These are phyloP conservation scores for Eumaeus atala DNA, from an alignment of 1,140 invertebrate genomes.

Conservation along the genomic window DNA sequence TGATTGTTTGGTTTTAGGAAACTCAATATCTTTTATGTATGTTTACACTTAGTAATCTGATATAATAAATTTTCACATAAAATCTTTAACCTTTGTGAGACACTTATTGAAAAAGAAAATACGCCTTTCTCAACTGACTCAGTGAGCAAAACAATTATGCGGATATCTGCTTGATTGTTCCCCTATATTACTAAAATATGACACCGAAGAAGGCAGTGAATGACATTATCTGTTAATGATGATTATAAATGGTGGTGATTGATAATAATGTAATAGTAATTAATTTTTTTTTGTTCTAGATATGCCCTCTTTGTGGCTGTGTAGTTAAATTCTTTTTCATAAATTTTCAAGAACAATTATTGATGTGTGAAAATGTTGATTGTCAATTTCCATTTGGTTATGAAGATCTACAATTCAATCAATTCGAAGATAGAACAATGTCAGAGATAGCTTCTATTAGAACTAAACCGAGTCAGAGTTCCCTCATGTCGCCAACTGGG, in stretches of 20 bases:
- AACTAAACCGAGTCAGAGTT: constrained; percentile 18
- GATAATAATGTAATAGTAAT: neutral
- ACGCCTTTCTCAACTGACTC: too few relatives aligned
- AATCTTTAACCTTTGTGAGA: neutral
- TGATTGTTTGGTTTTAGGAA: too few relatives aligned
- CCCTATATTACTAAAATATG: too few relatives aligned
- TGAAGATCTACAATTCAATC: constrained; percentile 39
- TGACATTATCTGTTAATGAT: too few relatives aligned
- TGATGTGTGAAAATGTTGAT: constrained; percentile 52
- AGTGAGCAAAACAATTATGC: too few relatives aligned
- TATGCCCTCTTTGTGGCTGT: constrained; percentile 47
- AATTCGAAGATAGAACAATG: constrained; percentile 28
- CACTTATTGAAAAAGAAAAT: too few relatives aligned
- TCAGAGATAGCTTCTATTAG: constrained; percentile 27
- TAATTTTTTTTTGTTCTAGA: constrained; percentile 32
- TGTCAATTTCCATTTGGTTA: constrained; percentile 62
- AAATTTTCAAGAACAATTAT: constrained; percentile 48
- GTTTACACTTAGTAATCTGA: too few relatives aligned
- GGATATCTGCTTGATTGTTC: too few relatives aligned
- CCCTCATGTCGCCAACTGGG: constrained; percentile 20
- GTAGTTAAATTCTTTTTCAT: constrained; percentile 46
- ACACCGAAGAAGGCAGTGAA: neutral
- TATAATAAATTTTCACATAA: too few relatives aligned
- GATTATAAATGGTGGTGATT: neutral
- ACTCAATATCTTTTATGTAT: too few relatives aligned